A percentile compares a stretch with the other conserved stretches of the same genome.
Conservation (phyloP, 2,888 invertebrate species). For the Dicyrtomina minuta region DNA sequence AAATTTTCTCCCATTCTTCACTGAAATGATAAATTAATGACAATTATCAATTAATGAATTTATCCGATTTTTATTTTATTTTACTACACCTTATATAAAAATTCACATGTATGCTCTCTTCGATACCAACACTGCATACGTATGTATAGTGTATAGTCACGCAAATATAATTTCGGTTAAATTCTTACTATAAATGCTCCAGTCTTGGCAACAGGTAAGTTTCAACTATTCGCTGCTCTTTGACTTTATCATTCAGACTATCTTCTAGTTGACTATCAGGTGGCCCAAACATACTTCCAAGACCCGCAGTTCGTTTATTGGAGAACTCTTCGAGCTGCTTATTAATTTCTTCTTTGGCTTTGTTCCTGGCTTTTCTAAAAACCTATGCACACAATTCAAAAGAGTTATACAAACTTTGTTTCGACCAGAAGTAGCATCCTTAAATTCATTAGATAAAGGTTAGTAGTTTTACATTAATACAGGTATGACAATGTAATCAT, state of each 20-base stretch:
- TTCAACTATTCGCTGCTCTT: slow-evolving; percentile 75
- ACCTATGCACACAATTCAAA: slow-evolving; percentile 57
- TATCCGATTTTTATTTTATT: no score
- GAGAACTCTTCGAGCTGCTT: slow-evolving; percentile 81
- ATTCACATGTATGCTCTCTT: no score
- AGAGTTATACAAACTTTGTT: no score
- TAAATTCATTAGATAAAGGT: not conserved
- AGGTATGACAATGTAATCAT: no score
- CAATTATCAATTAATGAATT: not conserved
- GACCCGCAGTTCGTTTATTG: slow-evolving; percentile 83
- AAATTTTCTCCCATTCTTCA: slow-evolving; percentile 66
- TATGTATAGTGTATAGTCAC: no score
- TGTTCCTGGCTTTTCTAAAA: slow-evolving; percentile 83
- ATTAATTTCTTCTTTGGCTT: slow-evolving; percentile 78
- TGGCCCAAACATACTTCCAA: slow-evolving; percentile 87
- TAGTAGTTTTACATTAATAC: no score
- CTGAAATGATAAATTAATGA: slow-evolving; percentile 57
- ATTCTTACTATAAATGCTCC: slow-evolving; percentile 67
- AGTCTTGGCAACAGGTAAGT: slow-evolving; percentile 71
- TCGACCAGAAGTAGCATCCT: no score
- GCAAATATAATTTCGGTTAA: no score
- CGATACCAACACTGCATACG: no score
- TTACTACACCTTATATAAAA: no score
- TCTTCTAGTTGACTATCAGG: slow-evolving; percentile 75
- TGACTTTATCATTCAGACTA: slow-evolving; percentile 74